Base-by-base conservation (phyloP, 2,888 invertebrate genomes). In the Nycteola revayana region DNA sequence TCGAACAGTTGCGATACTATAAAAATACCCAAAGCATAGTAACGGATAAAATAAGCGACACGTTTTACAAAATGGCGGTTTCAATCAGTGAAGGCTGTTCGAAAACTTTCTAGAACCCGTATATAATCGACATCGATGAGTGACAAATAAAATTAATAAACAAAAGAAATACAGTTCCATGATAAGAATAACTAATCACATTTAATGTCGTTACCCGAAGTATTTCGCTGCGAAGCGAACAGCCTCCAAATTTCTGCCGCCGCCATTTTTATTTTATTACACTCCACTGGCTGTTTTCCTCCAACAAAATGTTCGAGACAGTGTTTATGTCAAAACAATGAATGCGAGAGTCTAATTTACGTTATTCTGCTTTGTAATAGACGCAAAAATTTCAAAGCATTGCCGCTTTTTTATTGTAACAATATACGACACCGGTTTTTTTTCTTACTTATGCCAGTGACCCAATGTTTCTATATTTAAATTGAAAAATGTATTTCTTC, bases 81-180 rank as follows among this genome's bases (percentile, higher is more conserved):
- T 66, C 75, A 81, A 79, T 79, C 68, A 75, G 50, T 89, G 90
- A 90, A 90, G 91, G 92, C 92, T 91, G 92, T 92, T 92, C 92
- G 91, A 91, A 90, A 91, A 91, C 91, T 90, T 90, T 86, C 74
- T 51, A 67, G 64, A 68, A 70, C 66, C 63, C 72, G 67, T 66
- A 65, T n/a, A n/a, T 59, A 43, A 33, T 64, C 64, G 67, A 65
- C 64, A 66, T 65, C 75, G 70, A 81, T 74, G 77, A 80, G 68
- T 68, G 70, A 78, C 56, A 75, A 81, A 66, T 72, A 75, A 78
- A 63, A 78, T 36, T 54, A 64, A 67, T 47, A 66, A 67, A 66
- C 42, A 80, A 79, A 64, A 75, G 60, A 77, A 70, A 72, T 70
- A 76, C 71, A 75, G 59, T 72, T 66, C 67, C 47, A 78, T 79